Percentiles rank a stretch among this genome's conserved stretches.
Evolutionary conservation across 2,888 invertebrate genomes (phyloP).

Genomic region (Netelia virgata): DNA sequence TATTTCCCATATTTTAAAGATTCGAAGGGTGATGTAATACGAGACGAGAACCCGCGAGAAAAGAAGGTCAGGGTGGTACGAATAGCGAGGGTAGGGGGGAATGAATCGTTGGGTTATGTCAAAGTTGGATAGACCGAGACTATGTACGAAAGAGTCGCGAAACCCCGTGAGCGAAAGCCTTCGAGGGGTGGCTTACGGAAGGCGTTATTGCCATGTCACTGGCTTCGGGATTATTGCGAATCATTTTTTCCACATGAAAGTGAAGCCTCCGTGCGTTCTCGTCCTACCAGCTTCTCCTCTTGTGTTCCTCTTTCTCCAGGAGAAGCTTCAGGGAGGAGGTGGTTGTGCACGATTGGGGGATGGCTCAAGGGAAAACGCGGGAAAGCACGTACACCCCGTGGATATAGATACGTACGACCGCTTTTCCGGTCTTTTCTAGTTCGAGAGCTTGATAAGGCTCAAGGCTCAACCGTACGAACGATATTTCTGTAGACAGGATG

Average conservation of each 20-base stretch:
- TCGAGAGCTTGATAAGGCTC: slow-evolving; percentile 55
- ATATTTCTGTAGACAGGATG: slow-evolving; percentile 33
- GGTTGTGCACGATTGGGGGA: not conserved
- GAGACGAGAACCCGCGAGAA: too few relatives aligned
- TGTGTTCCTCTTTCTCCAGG: slow-evolving; percentile 49
- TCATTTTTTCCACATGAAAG: slow-evolving; percentile 82
- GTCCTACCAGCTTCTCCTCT: slow-evolving; percentile 21
- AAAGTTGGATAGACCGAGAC: not conserved
- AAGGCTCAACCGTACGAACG: slow-evolving; percentile 32
- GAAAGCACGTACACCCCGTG: slow-evolving; percentile 40
- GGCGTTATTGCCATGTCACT: slow-evolving; percentile 81
- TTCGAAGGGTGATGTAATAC: too few relatives aligned
- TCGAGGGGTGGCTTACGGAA: slow-evolving; percentile 77
- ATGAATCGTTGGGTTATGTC: slow-evolving; percentile 33
- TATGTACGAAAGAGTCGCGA: slow-evolving; percentile 30
- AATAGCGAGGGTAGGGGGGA: slow-evolving; percentile 8
- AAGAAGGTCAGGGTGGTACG: slow-evolving; percentile 36
- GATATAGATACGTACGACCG: slow-evolving; percentile 44
- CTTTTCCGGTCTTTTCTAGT: slow-evolving; percentile 40
- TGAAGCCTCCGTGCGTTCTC: slow-evolving; percentile 71
- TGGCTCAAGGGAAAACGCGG: slow-evolving; percentile 34
- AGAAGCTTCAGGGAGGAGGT: not conserved
- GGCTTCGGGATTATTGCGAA: slow-evolving; percentile 82
- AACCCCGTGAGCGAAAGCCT: slow-evolving; percentile 67
- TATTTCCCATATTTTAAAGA: too few relatives aligned